Evolutionary conservation across 2,113 vertebrate species (phyloP).

Genomic region (Coptodon bakossiorum): DNA sequence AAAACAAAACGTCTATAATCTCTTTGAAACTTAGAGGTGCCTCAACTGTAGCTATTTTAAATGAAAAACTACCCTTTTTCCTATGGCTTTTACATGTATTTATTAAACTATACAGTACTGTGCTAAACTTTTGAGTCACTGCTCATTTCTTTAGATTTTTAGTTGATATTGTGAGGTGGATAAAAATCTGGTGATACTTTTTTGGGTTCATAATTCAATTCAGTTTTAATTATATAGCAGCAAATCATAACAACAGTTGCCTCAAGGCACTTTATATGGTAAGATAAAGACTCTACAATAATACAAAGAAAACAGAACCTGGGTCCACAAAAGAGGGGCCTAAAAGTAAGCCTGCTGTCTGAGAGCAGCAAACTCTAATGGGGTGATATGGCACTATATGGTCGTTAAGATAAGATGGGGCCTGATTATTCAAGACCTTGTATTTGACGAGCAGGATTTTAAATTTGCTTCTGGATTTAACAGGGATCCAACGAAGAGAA

Average conservation of each 20-base stretch:
- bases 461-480: not conserved
- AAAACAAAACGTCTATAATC: not conserved
- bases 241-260: not conserved
- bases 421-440: not conserved
- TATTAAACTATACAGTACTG: not conserved
- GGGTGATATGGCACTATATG: not conserved
- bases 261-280: not conserved
- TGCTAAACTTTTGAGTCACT: not conserved
- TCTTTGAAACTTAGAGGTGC: not conserved
- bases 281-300: not conserved
- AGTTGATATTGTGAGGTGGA: not conserved
- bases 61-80: not conserved
- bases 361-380: not conserved
- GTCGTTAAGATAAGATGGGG: not conserved
- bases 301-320: not conserved
- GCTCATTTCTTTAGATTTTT: not conserved
- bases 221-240: not conserved
- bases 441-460: not conserved
- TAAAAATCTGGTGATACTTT: not conserved
- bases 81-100: not conserved
- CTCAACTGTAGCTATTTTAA: not conserved
- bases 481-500: fast-evolving
- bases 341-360: not conserved
- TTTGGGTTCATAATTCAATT: not conserved
- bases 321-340: not conserved